Evolutionary conservation across 2,888 invertebrate species (phyloP).

Genomic region (Tetragonula carbonaria): DNA sequence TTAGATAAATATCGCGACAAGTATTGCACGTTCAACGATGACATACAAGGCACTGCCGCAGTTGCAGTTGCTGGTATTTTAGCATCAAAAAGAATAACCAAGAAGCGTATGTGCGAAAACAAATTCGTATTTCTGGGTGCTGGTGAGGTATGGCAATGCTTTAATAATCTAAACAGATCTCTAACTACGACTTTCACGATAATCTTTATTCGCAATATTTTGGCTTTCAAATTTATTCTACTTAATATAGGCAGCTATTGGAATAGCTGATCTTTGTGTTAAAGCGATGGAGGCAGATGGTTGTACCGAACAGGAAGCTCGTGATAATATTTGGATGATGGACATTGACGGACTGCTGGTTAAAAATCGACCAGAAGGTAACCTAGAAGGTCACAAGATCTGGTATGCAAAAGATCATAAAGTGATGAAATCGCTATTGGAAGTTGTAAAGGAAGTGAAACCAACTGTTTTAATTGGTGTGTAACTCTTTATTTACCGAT

Average conservation of each 20-base stretch:
- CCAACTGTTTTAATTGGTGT: conserved; percentile 95
- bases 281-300: conserved; percentile 93
- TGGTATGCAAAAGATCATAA: conserved; percentile 92
- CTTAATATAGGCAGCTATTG: conserved; percentile 91
- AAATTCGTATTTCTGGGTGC: conserved; percentile 96
- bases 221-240: neutral
- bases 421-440: conserved; percentile 91
- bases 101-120: conserved; percentile 93
- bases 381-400: conserved; percentile 89
- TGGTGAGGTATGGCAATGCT: conserved; percentile 86
- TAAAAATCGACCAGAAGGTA: conserved; percentile 87
- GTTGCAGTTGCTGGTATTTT: conserved; percentile 97
- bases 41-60: conserved; percentile 98
- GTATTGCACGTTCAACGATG: conserved; percentile 99
- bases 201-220: neutral
- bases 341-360: conserved; percentile 96
- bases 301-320: conserved; percentile 88
- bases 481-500: conserved; percentile 24
- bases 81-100: conserved; percentile 91
- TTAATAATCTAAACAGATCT: neutral
- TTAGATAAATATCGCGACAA: conserved; percentile 94
- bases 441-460: conserved; percentile 92
- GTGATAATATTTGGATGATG: conserved; percentile 96
- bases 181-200: neutral
- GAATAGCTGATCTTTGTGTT: conserved; percentile 95